These are phyloP conservation scores for Stomatorhinus walkeri DNA, from an alignment of 2,797 vertebrate genomes.

Conservation along the genomic window DNA sequence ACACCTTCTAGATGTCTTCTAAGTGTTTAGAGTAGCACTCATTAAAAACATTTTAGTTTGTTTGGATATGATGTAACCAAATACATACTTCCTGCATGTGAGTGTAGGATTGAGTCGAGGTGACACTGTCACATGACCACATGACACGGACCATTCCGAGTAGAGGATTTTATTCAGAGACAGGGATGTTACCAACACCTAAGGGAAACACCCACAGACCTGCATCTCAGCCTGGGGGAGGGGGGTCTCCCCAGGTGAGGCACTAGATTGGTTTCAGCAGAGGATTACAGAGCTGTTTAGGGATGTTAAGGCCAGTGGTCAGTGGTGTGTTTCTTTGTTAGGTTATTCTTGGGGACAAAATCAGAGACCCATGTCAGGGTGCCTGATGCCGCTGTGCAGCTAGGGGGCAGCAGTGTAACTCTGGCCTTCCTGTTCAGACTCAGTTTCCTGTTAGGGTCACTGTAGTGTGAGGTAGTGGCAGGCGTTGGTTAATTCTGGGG, in stretches of 20 bases:
- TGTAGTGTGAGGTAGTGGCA: neutral
- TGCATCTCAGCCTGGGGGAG: neutral
- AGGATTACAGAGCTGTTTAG: neutral
- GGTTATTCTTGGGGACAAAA: neutral
- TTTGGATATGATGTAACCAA: neutral
- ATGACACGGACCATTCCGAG: neutral
- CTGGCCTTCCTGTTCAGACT: neutral
- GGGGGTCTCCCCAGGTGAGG: neutral
- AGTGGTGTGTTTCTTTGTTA: neutral
- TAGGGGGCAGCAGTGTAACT: neutral
- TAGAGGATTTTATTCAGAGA: neutral
- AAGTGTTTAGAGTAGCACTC: neutral
- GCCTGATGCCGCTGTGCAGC: neutral
- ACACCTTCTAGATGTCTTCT: neutral
- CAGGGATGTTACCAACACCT: neutral
- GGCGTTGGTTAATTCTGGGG: neutral
- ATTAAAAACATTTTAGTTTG: neutral
- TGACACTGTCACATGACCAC: neutral
- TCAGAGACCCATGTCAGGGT: neutral
- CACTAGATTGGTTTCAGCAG: neutral
- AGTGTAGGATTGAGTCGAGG: neutral
- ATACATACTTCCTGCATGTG: neutral
- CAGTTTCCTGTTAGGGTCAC: neutral
- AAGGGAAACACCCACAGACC: neutral
- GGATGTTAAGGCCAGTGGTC: neutral